phyloP scores from a whole-genome alignment of 2,797 vertebrate genomes.

The Fratercula arctica region DNA sequence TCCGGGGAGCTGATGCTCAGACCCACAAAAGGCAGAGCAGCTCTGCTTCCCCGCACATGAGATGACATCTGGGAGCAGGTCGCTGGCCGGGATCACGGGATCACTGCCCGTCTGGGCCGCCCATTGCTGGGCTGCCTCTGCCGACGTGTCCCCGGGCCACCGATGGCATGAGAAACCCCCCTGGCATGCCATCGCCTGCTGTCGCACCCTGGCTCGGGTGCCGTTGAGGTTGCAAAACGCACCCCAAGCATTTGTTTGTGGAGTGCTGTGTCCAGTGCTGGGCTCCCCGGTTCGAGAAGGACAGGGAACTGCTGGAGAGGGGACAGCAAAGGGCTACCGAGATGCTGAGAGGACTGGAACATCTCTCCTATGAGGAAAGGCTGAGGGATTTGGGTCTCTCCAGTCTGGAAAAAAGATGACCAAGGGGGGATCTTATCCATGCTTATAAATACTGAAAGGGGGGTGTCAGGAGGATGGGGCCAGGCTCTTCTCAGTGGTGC shows the following conservation, averaged over 20 bases:
- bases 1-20: background rate
- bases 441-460: too few species aligned
- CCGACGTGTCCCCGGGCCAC: fast-evolving
- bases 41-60: fast-evolving
- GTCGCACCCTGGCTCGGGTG: background rate
- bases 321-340: too few species aligned
- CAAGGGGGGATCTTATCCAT: too few species aligned
- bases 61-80: background rate
- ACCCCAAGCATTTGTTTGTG: background rate
- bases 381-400: too few species aligned
- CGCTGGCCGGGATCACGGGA: fast-evolving
- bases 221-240: background rate
- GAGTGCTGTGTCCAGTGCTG: too few species aligned
- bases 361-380: too few species aligned
- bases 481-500: too few species aligned
- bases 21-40: background rate
- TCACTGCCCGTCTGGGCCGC: background rate
- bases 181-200: fast-evolving
- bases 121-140: background rate
- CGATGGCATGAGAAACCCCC: fast-evolving
- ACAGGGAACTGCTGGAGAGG: too few species aligned
- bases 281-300: too few species aligned
- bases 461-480: too few species aligned
- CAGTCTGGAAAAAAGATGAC: too few species aligned
- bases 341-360: too few species aligned